These are phyloP conservation scores for Macroteleia sp. DNA, from an alignment of 2,888 invertebrate species.

Conservation along the genomic window DNA sequence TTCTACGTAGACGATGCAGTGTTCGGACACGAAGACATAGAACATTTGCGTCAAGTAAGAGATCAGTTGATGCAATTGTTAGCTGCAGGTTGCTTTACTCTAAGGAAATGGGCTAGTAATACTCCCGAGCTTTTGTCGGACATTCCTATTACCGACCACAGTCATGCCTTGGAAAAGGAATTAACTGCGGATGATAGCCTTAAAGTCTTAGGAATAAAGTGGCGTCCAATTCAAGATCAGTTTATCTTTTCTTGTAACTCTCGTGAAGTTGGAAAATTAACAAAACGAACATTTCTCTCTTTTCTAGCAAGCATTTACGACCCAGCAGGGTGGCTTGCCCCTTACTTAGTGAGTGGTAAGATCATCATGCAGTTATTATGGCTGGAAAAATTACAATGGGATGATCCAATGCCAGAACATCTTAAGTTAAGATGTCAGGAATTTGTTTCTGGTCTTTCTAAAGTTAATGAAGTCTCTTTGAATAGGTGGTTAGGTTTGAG, in stretches of 20 bases:
- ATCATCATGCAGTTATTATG: conserved; percentile 1
- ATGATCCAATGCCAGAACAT: neutral
- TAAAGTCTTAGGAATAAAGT: neutral
- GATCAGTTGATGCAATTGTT: too few relatives aligned
- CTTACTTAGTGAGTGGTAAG: neutral
- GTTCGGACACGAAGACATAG: too few relatives aligned
- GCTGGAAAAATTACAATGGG: conserved; percentile 5
- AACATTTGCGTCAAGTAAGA: too few relatives aligned
- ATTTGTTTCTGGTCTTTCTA: neutral
- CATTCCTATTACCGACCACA: neutral
- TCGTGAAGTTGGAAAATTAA: neutral
- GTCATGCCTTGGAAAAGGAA: neutral
- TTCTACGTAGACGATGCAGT: too few relatives aligned
- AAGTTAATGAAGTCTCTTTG: neutral
- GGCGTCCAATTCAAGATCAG: neutral
- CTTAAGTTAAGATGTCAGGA: neutral
- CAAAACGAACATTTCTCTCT: neutral
- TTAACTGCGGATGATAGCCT: neutral
- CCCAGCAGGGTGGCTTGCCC: conserved; percentile 1
- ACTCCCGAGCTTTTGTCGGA: neutral
- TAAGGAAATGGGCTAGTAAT: conserved; percentile 10
- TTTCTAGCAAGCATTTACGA: conserved; percentile 1
- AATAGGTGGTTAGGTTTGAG: neutral
- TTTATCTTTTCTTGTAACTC: neutral
- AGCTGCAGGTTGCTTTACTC: neutral